These are phyloP conservation scores for Premnoplex brunnescens DNA, from an alignment of 2,797 vertebrate species.

Conservation along the genomic window DNA sequence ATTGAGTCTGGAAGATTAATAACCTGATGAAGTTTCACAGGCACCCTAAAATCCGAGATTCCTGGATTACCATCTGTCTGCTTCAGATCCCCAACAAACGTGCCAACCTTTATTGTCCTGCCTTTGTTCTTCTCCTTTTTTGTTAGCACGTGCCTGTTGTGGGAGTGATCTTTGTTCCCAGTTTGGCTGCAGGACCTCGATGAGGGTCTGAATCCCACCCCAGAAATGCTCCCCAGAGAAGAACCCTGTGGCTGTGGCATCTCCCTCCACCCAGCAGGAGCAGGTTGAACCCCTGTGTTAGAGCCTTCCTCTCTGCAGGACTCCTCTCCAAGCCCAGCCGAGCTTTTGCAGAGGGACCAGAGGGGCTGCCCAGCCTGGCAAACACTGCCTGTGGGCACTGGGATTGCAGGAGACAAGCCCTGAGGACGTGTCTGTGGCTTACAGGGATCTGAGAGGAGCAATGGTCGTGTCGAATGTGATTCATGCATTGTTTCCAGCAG, in stretches of 20 bases:
- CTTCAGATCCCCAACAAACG: background rate
- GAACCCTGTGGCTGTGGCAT: background rate
- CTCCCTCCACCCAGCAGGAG: background rate
- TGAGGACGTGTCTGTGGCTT: background rate
- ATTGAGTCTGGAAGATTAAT: background rate
- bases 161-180: background rate
- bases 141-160: background rate
- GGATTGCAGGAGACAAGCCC: background rate
- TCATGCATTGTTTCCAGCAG: background rate
- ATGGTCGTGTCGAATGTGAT: background rate
- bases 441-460: background rate
- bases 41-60: background rate
- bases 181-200: background rate
- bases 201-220: background rate
- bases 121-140: background rate
- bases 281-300: accelerated
- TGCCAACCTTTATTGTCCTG: background rate
- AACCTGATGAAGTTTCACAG: background rate
- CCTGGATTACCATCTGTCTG: background rate
- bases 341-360: background rate
- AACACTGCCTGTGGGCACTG: accelerated
- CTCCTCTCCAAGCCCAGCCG: background rate
- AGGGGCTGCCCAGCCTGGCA: background rate
- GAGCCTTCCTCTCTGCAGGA: background rate
- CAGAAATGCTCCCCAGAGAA: background rate